phyloP scores from a whole-genome alignment of 2,113 vertebrate species.

The Phoenicopterus ruber region DNA sequence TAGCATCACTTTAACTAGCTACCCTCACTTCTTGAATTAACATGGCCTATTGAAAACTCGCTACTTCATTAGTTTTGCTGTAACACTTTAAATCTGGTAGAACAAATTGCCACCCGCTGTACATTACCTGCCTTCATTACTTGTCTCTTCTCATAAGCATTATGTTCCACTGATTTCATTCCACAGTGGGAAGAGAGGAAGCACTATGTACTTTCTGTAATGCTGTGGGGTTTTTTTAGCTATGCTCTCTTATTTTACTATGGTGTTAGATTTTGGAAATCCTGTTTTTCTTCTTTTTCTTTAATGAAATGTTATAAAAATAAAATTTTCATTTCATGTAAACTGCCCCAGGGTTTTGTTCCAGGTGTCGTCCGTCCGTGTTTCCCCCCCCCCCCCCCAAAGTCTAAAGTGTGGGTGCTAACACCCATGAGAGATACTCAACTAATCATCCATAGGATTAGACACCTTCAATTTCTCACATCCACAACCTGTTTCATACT shows the following conservation, averaged over 20 bases:
- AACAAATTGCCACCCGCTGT: neutral
- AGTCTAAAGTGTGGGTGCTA: neutral
- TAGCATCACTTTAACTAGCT: neutral
- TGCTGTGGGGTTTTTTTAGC: accelerated
- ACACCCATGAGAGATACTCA: neutral
- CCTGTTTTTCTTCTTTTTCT: neutral
- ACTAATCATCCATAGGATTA: neutral
- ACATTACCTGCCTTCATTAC: neutral
- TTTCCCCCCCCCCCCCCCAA: neutral
- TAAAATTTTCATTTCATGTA: neutral
- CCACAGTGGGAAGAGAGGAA: neutral
- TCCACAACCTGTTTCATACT: neutral
- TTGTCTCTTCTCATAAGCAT: neutral
- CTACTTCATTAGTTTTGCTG: neutral
- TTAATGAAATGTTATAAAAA: neutral
- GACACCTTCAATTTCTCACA: neutral
- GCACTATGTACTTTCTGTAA: neutral
- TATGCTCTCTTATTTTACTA: neutral
- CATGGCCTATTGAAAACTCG: neutral
- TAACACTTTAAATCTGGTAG: neutral
- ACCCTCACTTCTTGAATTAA: neutral
- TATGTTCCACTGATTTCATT: neutral
- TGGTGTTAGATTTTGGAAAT: neutral
- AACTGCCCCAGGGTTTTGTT: neutral
- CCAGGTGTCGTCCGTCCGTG: too few species aligned